Conservation (phyloP, 2,888 invertebrate genomes). For the Pollenia labialis region DNA sequence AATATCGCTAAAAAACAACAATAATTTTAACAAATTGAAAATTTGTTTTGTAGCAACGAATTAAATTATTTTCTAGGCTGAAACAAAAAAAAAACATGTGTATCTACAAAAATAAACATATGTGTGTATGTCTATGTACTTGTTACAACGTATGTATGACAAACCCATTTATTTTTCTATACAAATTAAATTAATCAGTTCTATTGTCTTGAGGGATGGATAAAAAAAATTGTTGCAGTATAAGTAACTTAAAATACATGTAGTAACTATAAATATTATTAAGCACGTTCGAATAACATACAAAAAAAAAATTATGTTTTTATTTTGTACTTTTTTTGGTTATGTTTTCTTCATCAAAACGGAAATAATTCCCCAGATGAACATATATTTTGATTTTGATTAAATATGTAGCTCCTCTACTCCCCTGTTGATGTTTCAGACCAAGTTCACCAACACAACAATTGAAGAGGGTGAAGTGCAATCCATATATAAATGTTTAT, state of each 20-base stretch:
- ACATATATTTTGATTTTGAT: constrained; percentile 70
- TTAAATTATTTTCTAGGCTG: not conserved
- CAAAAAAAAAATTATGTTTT: constrained; percentile 44
- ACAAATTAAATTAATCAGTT: constrained; percentile 68
- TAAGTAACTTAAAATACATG: not conserved
- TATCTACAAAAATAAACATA: not conserved
- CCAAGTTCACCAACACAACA: constrained; percentile 30
- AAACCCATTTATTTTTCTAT: constrained; percentile 53
- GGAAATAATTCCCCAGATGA: constrained; percentile 66
- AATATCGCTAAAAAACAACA: not conserved
- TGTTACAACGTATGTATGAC: constrained; percentile 23
- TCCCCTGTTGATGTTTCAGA: constrained; percentile 65
- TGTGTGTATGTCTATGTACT: not conserved
- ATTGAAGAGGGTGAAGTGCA: constrained; percentile 48
- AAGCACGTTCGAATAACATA: constrained; percentile 56
- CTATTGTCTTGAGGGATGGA: constrained; percentile 58
- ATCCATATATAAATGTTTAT: not conserved
- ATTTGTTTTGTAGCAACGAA: constrained; percentile 28
- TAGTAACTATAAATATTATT: constrained; percentile 35
- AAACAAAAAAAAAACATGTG: not conserved
- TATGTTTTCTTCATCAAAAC: not conserved
- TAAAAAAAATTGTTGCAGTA: not conserved
- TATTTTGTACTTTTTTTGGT: constrained; percentile 15
- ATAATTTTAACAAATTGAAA: constrained; percentile 15
- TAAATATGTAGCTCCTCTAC: constrained; percentile 36